Evolutionary conservation across 1,140 invertebrate species (phyloP).

Genomic region (Cephus cinctus): DNA sequence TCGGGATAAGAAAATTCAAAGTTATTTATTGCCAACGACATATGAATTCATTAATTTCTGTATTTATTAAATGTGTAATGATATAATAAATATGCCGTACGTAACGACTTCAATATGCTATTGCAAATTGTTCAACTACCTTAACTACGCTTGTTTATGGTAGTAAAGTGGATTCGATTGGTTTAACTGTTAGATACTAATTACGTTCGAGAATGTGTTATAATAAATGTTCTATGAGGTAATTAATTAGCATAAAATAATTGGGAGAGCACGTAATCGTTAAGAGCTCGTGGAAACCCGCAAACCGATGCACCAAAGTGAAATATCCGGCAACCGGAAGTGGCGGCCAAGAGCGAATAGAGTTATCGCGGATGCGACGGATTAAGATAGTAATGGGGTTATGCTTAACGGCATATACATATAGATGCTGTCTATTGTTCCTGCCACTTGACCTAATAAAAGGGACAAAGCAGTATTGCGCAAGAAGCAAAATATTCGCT

Average conservation of each 20-base stretch:
- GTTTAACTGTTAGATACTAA: not conserved
- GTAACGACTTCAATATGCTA: no score
- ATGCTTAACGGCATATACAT: conserved; percentile 26
- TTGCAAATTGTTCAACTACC: no score
- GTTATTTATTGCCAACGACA: conserved; percentile 1
- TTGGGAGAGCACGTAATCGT: not conserved
- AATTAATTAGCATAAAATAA: not conserved
- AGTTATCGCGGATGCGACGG: conserved; percentile 43
- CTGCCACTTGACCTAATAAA: conserved; percentile 49
- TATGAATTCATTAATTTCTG: not conserved
- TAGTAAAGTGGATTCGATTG: not conserved
- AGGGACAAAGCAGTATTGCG: conserved; percentile 40
- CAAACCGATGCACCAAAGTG: conserved; percentile 8
- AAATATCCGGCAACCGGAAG: conserved; percentile 18
- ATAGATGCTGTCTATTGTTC: conserved; percentile 46
- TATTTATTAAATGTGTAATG: not conserved
- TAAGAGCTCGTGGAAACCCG: no score
- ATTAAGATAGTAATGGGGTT: conserved; percentile 48
- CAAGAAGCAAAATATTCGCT: conserved; percentile 38
- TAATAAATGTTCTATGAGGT: not conserved
- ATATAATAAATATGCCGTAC: not conserved
- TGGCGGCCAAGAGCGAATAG: conserved; percentile 15
- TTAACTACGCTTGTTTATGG: no score
- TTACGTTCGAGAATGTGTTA: not conserved
- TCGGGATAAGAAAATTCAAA: conserved; percentile 4